Evolutionary conservation across 2,797 vertebrate species (phyloP).

Genomic region (Labroides dimidiatus): DNA sequence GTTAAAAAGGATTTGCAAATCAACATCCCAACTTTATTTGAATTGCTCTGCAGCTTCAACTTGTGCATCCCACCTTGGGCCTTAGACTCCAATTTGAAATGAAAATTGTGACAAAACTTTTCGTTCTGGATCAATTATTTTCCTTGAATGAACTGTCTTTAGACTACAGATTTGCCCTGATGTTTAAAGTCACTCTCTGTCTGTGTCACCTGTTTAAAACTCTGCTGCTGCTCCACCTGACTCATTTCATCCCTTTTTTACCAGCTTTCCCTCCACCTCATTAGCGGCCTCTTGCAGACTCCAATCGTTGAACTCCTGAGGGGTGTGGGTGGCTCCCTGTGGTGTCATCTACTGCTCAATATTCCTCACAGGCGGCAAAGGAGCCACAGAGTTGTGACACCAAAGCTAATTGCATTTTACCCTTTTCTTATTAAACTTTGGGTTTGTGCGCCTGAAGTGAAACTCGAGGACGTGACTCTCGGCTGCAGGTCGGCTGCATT

Average conservation of each 20-base stretch:
- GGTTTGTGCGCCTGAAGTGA: not conserved
- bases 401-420: conserved; percentile 2
- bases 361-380: not conserved
- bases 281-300: conserved; percentile 9
- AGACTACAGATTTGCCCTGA: not conserved
- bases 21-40: too few species aligned
- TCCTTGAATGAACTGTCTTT: too few species aligned
- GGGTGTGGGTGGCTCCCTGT: not conserved
- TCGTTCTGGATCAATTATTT: too few species aligned
- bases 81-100: too few species aligned
- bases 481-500: not conserved
- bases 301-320: not conserved
- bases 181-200: not conserved
- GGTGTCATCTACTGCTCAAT: not conserved
- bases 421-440: conserved; percentile 9
- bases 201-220: not conserved
- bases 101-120: too few species aligned
- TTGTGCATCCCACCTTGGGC: too few species aligned
- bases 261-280: not conserved
- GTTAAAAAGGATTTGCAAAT: too few species aligned
- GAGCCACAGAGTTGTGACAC: not conserved
- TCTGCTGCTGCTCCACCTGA: not conserved
- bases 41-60: too few species aligned
- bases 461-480: not conserved
- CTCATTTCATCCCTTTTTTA: not conserved